These are phyloP conservation scores for Sorex maritimensis DNA, from an alignment of 2,797 vertebrate species.

Conservation along the genomic window DNA sequence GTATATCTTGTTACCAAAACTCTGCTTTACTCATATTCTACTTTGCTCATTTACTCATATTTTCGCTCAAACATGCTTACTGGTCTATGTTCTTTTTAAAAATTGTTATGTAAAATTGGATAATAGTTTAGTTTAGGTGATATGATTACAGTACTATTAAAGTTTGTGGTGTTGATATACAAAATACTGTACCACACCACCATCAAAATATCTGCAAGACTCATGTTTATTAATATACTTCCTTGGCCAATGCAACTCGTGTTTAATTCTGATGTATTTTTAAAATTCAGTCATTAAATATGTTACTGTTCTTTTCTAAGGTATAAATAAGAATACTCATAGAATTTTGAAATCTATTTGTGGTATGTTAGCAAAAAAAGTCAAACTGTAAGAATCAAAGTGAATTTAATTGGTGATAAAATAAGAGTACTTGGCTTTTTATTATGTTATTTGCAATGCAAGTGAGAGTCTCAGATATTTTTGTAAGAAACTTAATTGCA, in stretches of 20 bases:
- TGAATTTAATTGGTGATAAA: constrained; percentile 49
- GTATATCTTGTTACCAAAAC: constrained; percentile 12
- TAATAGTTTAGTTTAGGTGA: constrained; percentile 12
- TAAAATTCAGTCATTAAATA: constrained; percentile 10
- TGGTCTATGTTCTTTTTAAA: too few species aligned
- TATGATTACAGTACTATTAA: too few species aligned
- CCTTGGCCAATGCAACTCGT: not conserved
- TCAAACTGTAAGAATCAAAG: constrained; percentile 35
- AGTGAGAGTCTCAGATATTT: constrained; percentile 66
- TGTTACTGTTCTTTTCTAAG: not conserved
- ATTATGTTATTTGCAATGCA: constrained; percentile 42
- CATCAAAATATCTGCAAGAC: not conserved
- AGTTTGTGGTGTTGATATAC: too few species aligned
- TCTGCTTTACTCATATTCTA: not conserved
- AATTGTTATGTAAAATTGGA: not conserved
- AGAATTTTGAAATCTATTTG: not conserved
- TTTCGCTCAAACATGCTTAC: too few species aligned
- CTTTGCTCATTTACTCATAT: too few species aligned
- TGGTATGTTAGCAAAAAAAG: not conserved
- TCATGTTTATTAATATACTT: not conserved
- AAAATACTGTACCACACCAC: too few species aligned
- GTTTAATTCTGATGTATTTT: constrained; percentile 3
- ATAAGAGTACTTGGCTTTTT: not conserved
- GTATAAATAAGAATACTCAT: not conserved
- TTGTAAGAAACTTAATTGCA: constrained; percentile 52